These are phyloP conservation scores for Cotesia typhae DNA, from an alignment of 1,140 invertebrate species.

Conservation along the genomic window DNA sequence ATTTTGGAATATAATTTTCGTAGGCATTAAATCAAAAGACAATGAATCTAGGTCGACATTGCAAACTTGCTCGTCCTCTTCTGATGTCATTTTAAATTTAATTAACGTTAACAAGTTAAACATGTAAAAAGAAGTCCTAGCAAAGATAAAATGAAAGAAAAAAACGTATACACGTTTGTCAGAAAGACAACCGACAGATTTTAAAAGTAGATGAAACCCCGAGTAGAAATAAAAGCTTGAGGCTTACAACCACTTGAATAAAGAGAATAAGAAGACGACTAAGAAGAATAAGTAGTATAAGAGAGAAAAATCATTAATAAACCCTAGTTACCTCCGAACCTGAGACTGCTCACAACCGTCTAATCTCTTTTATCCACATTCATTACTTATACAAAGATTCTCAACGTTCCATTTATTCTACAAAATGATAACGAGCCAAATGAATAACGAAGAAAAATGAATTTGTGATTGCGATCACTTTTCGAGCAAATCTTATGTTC, in stretches of 20 bases:
- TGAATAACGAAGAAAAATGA: slow-evolving; percentile 26
- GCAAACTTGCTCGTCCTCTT: slow-evolving; percentile 16
- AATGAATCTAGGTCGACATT: slow-evolving; percentile 45
- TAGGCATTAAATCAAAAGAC: slow-evolving; percentile 11
- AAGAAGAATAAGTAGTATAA: slow-evolving; percentile 18
- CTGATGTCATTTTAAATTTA: slow-evolving; percentile 20
- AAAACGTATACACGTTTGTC: slow-evolving; percentile 31
- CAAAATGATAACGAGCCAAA: slow-evolving; percentile 14
- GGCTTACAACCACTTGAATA: slow-evolving; percentile 1
- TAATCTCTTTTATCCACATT: slow-evolving; percentile 59
- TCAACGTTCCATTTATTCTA: slow-evolving; percentile 38
- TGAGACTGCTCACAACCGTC: slow-evolving; percentile 49
- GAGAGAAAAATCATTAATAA: slow-evolving; percentile 51
- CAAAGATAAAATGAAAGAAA: slow-evolving; percentile 32
- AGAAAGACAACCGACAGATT: slow-evolving; percentile 17
- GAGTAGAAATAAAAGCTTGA: slow-evolving; percentile 30
- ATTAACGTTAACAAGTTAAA: slow-evolving; percentile 39
- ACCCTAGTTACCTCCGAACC: slow-evolving; percentile 49
- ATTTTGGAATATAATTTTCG: slow-evolving; percentile 11
- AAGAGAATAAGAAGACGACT: no score
- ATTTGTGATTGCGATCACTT: slow-evolving; percentile 22
- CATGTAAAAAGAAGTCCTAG: slow-evolving; percentile 12
- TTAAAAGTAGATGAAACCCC: slow-evolving; percentile 22
- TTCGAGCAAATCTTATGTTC: slow-evolving; percentile 19
- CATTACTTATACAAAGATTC: slow-evolving; percentile 52